A percentile compares a stretch with the other conserved stretches of the same genome.
These are phyloP conservation scores for Drosophila vallismaia DNA, from an alignment of 2,888 invertebrate genomes.

Conservation along the genomic window DNA sequence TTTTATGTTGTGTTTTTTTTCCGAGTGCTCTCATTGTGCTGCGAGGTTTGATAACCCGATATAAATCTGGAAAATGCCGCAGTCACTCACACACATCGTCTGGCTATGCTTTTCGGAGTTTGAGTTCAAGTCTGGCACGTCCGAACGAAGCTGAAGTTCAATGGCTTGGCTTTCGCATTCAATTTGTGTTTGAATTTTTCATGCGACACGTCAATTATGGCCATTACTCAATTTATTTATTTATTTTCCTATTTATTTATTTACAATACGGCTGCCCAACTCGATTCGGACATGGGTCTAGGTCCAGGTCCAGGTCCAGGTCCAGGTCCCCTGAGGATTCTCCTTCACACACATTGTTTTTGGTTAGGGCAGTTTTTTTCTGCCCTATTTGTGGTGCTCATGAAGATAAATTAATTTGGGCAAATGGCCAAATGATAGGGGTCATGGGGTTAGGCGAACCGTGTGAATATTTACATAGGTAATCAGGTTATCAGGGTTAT, in stretches of 20 bases:
- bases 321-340: constrained; percentile 12
- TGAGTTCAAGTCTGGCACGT: constrained; percentile 36
- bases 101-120: constrained; percentile 9
- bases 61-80: constrained; percentile 65
- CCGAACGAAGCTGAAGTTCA: constrained; percentile 32
- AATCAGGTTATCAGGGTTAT: constrained; percentile 24
- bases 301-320: background rate
- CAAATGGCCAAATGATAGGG: constrained; percentile 58
- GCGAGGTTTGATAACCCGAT: constrained; percentile 52
- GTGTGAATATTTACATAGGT: constrained; percentile 42
- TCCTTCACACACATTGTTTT: background rate
- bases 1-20: constrained; percentile 4
- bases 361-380: background rate
- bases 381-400: constrained; percentile 8
- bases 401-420: constrained; percentile 66
- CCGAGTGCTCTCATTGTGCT: constrained; percentile 32
- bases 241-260: constrained; percentile 63
- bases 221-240: constrained; percentile 74
- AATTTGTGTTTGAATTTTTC: constrained; percentile 49
- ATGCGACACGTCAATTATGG: constrained; percentile 69
- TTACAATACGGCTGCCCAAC: constrained; percentile 45
- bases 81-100: constrained; percentile 53
- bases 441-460: constrained; percentile 35
- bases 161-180: constrained; percentile 31
- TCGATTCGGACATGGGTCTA: constrained; percentile 21